A percentile compares a stretch with the other conserved stretches of the same genome.
Evolutionary conservation across 1,140 invertebrate species (phyloP).

Genomic region (Drosophila ogumai): DNA sequence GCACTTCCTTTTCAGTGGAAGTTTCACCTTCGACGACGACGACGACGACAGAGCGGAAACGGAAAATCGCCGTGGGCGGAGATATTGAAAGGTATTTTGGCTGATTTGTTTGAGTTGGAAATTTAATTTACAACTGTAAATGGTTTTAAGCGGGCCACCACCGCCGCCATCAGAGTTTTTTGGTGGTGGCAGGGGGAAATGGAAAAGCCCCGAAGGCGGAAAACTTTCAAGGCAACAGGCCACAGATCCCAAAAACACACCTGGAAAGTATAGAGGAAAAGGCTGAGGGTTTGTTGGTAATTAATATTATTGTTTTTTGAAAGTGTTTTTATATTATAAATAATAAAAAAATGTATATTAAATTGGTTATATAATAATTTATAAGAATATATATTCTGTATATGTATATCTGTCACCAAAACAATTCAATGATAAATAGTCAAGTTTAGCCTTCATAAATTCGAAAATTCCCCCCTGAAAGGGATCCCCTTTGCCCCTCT

Average conservation of each 20-base stretch:
- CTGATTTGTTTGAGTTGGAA: constrained; percentile 82
- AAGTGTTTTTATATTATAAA: too few species aligned
- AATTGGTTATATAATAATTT: too few species aligned
- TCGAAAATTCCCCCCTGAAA: constrained; percentile 1
- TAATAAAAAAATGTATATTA: too few species aligned
- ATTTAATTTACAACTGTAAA: constrained; percentile 83
- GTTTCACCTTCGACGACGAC: constrained; percentile 44
- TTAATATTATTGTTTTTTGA: constrained; percentile 3
- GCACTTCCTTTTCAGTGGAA: constrained; percentile 43
- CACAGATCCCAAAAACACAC: constrained; percentile 12
- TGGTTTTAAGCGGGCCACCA: constrained; percentile 59
- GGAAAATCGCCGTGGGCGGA: constrained; percentile 49
- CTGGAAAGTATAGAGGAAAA: neutral
- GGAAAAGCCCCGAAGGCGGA: constrained; percentile 2
- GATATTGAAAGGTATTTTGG: constrained; percentile 83
- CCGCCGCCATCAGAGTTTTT: neutral
- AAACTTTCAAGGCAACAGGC: constrained; percentile 10
- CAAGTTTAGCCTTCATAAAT: neutral
- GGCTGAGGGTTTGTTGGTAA: neutral
- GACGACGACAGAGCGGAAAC: constrained; percentile 24
- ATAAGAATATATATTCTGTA: too few species aligned
- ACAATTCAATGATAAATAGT: constrained; percentile 8
- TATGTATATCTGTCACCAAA: too few species aligned
- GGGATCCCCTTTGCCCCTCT: too few species aligned
- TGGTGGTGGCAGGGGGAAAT: neutral